Conservation (phyloP, 2,113 vertebrate species). For the Egretta garzetta region DNA sequence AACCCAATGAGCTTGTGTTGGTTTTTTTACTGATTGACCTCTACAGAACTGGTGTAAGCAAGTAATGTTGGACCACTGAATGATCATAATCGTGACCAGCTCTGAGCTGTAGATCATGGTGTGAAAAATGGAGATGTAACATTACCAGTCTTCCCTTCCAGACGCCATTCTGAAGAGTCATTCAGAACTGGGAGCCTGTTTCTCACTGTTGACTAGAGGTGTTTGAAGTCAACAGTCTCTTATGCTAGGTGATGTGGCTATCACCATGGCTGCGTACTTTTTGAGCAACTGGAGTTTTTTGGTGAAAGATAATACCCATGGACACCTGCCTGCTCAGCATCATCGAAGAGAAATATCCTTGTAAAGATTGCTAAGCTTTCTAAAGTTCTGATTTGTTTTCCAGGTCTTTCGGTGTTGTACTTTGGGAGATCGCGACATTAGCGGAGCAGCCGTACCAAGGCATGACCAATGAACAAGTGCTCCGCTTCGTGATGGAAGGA, state of each 20-base stretch:
- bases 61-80: neutral
- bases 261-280: neutral
- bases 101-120: neutral
- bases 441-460: constrained; percentile 98
- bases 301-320: neutral
- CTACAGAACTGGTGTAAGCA: neutral
- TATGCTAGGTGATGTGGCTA: neutral
- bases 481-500: constrained; percentile 98
- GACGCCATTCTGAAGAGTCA: neutral
- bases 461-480: constrained; percentile 98
- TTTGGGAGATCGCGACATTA: constrained; percentile 96
- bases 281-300: neutral
- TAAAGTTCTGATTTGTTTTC: neutral
- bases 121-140: neutral
- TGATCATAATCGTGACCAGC: neutral
- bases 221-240: neutral
- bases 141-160: neutral
- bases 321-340: neutral
- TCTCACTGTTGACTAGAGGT: neutral
- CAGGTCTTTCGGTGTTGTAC: constrained; percentile 97
- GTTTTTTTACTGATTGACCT: neutral
- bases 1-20: neutral
- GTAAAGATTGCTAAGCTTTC: rapidly evolving
- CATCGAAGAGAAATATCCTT: neutral
- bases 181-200: neutral